Evolutionary conservation across 2,888 invertebrate genomes (phyloP), one percentile per base, ranked within the genome.

Genomic region (Flexamia atlantica): DNA sequence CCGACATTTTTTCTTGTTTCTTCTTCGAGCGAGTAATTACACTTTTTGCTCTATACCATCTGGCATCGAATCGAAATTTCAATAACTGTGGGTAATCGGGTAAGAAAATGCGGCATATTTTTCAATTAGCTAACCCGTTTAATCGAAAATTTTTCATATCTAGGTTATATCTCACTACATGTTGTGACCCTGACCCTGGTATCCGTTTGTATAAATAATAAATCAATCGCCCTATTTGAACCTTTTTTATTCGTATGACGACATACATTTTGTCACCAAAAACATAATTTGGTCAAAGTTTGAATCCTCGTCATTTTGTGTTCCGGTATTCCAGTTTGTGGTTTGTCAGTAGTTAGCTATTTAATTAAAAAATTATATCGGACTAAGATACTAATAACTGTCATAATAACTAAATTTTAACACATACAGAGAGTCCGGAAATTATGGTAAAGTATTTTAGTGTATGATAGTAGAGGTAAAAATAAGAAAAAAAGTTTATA

Each of bases 11-110:
- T 64, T 64, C 64, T 64, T 30, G 64, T 64, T 64, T 64, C 64
- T 64, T 64, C 64, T 64, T 64, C 30, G 64, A 64, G 28, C 28
- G n/a, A 64, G 64, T 64, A 64, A 64, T 64, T 64, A 64, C 25
- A 64, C 64, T 64, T 64, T 53, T 64, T 64, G 64, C 64, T 64
- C 30, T 64, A 64, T 64, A 28, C 25, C 30, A 14, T 17, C 64
- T 30, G 14, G 28, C 64, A 3, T 2, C 14, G 64, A 14, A 64
- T 64, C 28, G 17, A 30, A 1, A 64, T 64, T 64, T 64, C 14
- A 53, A 53, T 53, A 23, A 53, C 53, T 53, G 20, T 53, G 23
- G 23, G 14, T 53, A 53, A 53, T 53, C 53, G 53, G 10, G 53
- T 53, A 23, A 53, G 20, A 3, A 53, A 53, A 23, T 53, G 53